phyloP scores from a whole-genome alignment of 1,140 invertebrate species.

The Diprion similis region DNA sequence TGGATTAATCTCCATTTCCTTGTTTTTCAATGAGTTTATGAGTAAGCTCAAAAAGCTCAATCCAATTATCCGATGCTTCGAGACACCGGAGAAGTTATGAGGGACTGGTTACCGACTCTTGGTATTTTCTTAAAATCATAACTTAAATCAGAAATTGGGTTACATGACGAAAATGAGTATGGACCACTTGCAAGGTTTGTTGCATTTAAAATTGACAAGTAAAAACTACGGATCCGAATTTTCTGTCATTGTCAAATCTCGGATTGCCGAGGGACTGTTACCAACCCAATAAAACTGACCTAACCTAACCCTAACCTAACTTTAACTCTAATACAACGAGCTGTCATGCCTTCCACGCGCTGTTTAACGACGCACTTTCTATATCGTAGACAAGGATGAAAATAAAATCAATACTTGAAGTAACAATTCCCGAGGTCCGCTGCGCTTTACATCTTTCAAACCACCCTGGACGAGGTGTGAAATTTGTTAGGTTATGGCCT shows the following conservation, averaged over 20 bases:
- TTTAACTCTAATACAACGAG: not conserved
- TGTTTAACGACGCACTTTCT: constrained; percentile 2
- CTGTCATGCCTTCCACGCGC: not conserved
- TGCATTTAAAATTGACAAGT: too few relatives aligned
- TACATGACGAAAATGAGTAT: too few relatives aligned
- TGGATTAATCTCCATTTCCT: constrained; percentile 82
- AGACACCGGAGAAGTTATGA: too few relatives aligned
- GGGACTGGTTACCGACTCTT: too few relatives aligned
- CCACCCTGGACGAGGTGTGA: not conserved
- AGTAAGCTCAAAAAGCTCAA: too few relatives aligned
- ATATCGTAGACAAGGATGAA: not conserved
- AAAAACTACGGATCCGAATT: too few relatives aligned
- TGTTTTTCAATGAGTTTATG: not conserved
- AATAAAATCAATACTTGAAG: constrained; percentile 4
- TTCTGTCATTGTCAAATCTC: too few relatives aligned
- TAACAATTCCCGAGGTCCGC: not conserved
- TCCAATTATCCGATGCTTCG: too few relatives aligned
- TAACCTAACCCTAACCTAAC: not conserved
- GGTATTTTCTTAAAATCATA: too few relatives aligned
- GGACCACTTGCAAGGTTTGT: too few relatives aligned
- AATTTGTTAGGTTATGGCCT: not conserved
- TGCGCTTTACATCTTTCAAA: not conserved
- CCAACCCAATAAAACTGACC: not conserved
- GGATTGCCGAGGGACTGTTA: too few relatives aligned
- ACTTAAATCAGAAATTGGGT: too few relatives aligned